A percentile compares a stretch with the other conserved stretches of the same genome.
phyloP scores from a whole-genome alignment of 1,140 invertebrate species.

The Paraescarpia echinospica region DNA sequence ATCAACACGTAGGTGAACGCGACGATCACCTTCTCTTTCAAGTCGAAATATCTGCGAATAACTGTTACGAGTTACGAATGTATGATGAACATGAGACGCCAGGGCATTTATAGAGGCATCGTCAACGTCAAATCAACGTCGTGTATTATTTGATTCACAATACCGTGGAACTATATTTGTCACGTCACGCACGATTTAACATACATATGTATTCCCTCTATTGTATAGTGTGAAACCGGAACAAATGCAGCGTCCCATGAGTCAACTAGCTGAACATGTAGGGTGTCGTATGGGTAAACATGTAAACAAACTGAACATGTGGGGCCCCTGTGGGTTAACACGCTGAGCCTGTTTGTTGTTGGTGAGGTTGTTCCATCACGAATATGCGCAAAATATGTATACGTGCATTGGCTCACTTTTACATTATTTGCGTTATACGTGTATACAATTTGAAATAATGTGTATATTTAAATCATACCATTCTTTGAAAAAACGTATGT shows the following conservation, averaged over 20 bases:
- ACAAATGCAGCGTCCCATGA: background rate
- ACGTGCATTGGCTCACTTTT: too few relatives aligned
- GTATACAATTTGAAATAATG: too few relatives aligned
- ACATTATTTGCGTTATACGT: too few relatives aligned
- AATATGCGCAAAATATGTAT: too few relatives aligned
- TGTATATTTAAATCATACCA: too few relatives aligned
- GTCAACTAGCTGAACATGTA: background rate
- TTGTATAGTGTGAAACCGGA: background rate
- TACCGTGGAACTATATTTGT: background rate
- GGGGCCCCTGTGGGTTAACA: background rate
- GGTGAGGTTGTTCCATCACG: background rate
- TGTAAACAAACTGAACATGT: background rate
- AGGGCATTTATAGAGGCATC: background rate
- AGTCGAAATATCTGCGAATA: background rate
- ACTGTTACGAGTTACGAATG: background rate
- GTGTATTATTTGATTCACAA: background rate
- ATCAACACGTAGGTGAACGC: background rate
- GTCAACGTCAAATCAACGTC: background rate
- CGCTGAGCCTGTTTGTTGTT: background rate
- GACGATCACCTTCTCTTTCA: background rate
- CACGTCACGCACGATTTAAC: background rate
- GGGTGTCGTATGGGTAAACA: background rate
- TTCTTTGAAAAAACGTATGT: too few relatives aligned
- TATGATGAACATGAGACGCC: background rate
- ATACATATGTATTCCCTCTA: background rate